Conservation (phyloP, 1,140 invertebrate species). For the Lordiphosa stackelbergi region DNA sequence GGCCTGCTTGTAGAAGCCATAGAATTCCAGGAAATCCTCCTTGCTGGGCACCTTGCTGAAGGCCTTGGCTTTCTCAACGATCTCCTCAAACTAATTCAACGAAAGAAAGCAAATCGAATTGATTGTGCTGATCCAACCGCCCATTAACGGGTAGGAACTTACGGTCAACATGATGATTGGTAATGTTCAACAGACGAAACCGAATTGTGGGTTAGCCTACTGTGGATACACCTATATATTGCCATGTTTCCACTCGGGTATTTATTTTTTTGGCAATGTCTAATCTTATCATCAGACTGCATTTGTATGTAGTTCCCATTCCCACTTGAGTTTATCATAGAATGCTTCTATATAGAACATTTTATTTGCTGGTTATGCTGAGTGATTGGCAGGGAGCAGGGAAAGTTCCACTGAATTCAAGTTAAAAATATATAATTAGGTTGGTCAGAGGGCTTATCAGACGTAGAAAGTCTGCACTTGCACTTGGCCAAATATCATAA, state of each 20-base stretch:
- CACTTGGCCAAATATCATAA: conserved; percentile 26
- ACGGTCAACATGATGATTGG: conserved; percentile 56
- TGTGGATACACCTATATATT: conserved; percentile 48
- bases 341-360: conserved; percentile 3
- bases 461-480: conserved; percentile 15
- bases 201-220: conserved; percentile 42
- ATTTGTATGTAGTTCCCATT: conserved; percentile 26
- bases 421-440: conserved; percentile 32
- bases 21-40: conserved; percentile 90
- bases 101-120: neutral
- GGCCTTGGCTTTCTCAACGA: conserved; percentile 84
- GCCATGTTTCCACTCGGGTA: conserved; percentile 15
- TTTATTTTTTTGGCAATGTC: conserved; percentile 18
- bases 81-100: conserved; percentile 63
- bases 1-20: conserved; percentile 94
- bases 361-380: conserved; percentile 9
- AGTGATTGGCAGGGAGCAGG: conserved; percentile 7
- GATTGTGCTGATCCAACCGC: neutral
- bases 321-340: conserved; percentile 28
- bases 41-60: conserved; percentile 87
- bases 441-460: conserved; percentile 24
- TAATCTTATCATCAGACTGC: conserved; percentile 58
- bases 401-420: conserved; percentile 17
- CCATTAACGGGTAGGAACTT: conserved; percentile 20
- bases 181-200: conserved; percentile 42